Evolutionary conservation across 2,113 vertebrate species (phyloP), one percentile per base, ranked within the genome.

Genomic region (Athene cunicularia): DNA sequence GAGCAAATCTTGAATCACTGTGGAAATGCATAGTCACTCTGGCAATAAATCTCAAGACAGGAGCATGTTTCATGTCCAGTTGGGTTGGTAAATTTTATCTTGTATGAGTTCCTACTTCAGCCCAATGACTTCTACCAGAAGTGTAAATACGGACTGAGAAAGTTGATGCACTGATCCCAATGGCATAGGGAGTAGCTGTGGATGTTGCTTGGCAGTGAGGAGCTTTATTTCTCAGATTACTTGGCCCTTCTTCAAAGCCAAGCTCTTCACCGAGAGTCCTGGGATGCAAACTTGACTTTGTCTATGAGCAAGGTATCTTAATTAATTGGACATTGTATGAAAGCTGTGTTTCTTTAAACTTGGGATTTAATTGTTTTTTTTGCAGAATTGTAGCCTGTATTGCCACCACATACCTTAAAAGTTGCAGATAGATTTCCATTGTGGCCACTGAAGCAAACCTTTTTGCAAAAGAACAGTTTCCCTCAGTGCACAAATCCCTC

Each of bases 131-230:
- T 82, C 35, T 80, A 32, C 35, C 45, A 60, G 17, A 37, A 80
- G 15, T 21, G 19, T 59, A 50, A 66, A 53, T 41, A 45, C 1
- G 6, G 64, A 30, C 43, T 41, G 47, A 68, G 70, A 33, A 62
- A 41, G 32, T 28, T 32, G 32, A 13, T 67, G 20, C 5, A 0
- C 26, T 76, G 53, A 14, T 82, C 14, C 15, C 0, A 1, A 5
- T 9, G 63, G 53, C 23, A 3, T 14, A 49, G 24, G 27, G 32
- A 70, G 9, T 12, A 3, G 9, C 14, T 62, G 28, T 30, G n/a
- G 47, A n/a, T 80, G 21, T 22, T 93, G 35, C 52, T 91, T 5
- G 3, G 24, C 79, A 76, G 32, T 3, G 11, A 81, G 81, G n/a
- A 75, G 23, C 26, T 89, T 66, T 81, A 11, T 67, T 84, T 89